phyloP scores from a whole-genome alignment of 2,888 invertebrate species.

The Platycnemis pennipes region DNA sequence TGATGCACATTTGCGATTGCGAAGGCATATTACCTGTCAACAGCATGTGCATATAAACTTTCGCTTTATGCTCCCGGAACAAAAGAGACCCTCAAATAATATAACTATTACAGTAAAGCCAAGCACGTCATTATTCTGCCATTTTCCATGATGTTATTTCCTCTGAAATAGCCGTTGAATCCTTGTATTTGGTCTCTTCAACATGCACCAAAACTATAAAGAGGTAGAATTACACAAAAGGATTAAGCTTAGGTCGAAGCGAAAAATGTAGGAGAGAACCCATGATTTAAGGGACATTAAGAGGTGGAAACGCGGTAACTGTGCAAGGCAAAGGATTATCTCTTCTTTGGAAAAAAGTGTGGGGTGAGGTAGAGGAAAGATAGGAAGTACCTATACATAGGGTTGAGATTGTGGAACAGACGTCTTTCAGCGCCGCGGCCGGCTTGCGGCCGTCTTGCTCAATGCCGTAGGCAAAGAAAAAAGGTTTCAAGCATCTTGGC shows the following conservation, averaged over 20 bases:
- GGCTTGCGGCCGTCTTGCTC: too few species aligned
- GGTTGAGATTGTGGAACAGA: background rate
- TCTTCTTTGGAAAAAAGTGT: background rate
- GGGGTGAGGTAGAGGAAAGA: background rate
- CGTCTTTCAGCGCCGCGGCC: background rate
- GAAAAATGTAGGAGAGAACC: background rate
- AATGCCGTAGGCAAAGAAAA: too few species aligned
- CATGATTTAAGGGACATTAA: background rate
- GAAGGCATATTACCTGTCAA: too few species aligned
- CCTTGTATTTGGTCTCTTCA: background rate
- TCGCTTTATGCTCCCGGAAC: too few species aligned
- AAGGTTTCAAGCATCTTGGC: background rate
- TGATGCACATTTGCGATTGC: too few species aligned
- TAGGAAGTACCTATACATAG: background rate
- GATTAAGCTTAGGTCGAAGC: background rate
- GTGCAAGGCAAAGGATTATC: background rate
- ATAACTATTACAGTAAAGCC: too few species aligned
- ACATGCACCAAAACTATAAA: background rate
- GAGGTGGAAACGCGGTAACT: background rate
- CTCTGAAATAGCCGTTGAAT: background rate
- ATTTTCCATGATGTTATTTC: background rate
- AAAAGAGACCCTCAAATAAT: too few species aligned
- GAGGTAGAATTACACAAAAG: background rate
- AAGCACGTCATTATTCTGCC: too few species aligned
- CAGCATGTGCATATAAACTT: too few species aligned